Base-by-base conservation (phyloP, 2,888 invertebrate genomes). In the Mamestra brassicae region DNA sequence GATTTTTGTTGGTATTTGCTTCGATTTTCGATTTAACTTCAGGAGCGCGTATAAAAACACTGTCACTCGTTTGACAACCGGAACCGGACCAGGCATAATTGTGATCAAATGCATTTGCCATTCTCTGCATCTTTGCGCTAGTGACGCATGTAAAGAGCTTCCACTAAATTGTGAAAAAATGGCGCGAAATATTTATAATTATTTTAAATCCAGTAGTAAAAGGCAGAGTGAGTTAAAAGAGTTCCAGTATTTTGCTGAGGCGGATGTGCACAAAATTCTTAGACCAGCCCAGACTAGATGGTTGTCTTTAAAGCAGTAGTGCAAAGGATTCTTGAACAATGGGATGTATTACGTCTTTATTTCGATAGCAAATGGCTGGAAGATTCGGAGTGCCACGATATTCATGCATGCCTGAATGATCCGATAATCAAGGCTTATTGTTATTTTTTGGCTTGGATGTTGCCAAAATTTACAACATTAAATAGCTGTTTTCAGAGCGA, bases 311-410 rank as follows among this genome's bases (percentile, higher is more conserved):
- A 17, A 54, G 65, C 81, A 64, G 89, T 89, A 7, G 85, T 90
- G 17, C 38, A 79, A 7, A 76, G 90, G 71, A 84, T 91, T 13
- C 42, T 89, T 11, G 87, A 89, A 70, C 89, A 90, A 74, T 90
- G 90, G 88, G 78, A 88, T 60, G 85, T 89, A 34, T 70, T 90
- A 50, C 57, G 54, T 55, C 58, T 83, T 2, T 84, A 64, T 60
- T 84, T 82, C 71, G 71, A 74, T 60, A 34, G 58, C 34, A 83
- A 75, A 68, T 76, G 74, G 76, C 67, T 73, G 45, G 62, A 67
- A 62, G 67, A 67, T 47, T 47, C 50, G 2, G 73, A 73, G 34
- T 67, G 67, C 62, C 26, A 26, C 26, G 54, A 73, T 1, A 67
- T 73, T 67, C 73, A 73, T 55, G 34, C 45, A 58, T 45, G 47